Base-by-base conservation (phyloP, 2,797 vertebrate genomes). In the Emys orbicularis region DNA sequence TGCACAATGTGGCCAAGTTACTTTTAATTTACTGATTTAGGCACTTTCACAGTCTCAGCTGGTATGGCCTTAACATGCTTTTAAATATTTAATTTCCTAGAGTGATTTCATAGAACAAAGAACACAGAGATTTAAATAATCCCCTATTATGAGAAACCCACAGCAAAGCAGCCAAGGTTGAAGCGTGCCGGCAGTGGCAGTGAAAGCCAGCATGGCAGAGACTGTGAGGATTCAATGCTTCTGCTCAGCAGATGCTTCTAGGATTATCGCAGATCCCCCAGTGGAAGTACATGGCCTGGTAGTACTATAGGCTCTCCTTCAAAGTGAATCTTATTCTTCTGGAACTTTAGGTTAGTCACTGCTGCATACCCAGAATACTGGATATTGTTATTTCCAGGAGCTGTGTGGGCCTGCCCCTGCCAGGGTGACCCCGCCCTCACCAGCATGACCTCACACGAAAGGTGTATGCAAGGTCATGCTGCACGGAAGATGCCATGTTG, bases 11-110 rank as follows among this genome's bases (percentile, higher is more conserved):
- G 49, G 25, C 44, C 54, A 92, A 76, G 87, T 79, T 89, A 83
- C 86, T 96, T 95, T 94, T 95, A 82, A 92, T 97, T 96, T 93
- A 86, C 82, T 94, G 79, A 3, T 91, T 21, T 88, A 96, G 95
- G 84, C 85, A 91, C 81, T 89, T 96, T 83, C 93, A 95, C 84
- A 84, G 86, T 86, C 92, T 95, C 83, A 84, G 49, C 83, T 96
- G 89, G 85, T 80, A 29, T 90, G 91, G 79, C 86, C 86, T 77
- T 91, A 88, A 92, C 41, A 41, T 90, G 79, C 61, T 95, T 93
- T 92, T 90, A 84, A 95, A 86, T 95, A 87, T 91, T 94, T 96
- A 44, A 92, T 95, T 97, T 95, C 86, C 87, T 92, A 90, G 72
- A 74, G 91, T 94, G 93, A 96, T 92, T 95, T 88, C 56, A 79